Evolutionary conservation across 53 echinoderm and acorn worm species (phyloP).

Genomic region (Echinometra lucunter): DNA sequence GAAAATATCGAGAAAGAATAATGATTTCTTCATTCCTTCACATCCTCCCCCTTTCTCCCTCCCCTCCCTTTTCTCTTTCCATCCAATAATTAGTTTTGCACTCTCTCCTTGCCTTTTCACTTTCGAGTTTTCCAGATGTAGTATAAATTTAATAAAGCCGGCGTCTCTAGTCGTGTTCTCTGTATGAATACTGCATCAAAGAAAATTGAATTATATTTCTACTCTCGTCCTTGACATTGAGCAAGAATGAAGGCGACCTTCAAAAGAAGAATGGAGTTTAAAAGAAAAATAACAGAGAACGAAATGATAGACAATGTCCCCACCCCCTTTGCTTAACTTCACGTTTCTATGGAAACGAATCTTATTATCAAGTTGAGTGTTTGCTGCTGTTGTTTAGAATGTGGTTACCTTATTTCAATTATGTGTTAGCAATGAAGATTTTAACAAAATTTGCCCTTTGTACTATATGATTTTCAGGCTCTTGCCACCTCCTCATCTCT

Average conservation of each 20-base stretch:
- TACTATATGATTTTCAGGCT: neutral
- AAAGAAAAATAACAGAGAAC: neutral
- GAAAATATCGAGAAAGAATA: too few relatives aligned
- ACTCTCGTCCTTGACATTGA: constrained; percentile 10
- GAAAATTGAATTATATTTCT: constrained; percentile 40
- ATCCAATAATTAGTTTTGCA: too few relatives aligned
- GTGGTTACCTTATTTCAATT: too few relatives aligned
- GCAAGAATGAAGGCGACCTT: neutral
- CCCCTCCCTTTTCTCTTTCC: neutral
- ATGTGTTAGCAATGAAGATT: too few relatives aligned
- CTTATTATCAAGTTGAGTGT: too few relatives aligned
- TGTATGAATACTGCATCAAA: neutral
- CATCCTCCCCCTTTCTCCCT: neutral
- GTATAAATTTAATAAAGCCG: constrained; percentile 17
- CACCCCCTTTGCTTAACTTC: too few relatives aligned
- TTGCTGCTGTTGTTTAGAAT: too few relatives aligned
- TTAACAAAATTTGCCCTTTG: too few relatives aligned
- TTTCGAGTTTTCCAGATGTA: constrained; percentile 38
- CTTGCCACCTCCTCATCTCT: neutral
- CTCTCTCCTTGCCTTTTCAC: neutral
- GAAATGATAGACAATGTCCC: neutral
- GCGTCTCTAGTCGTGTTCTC: neutral
- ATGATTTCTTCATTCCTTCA: neutral
- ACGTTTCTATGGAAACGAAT: too few relatives aligned
- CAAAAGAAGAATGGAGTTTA: neutral